Base-by-base conservation (phyloP, 1,140 invertebrate species). In the Carposina sasakii region DNA sequence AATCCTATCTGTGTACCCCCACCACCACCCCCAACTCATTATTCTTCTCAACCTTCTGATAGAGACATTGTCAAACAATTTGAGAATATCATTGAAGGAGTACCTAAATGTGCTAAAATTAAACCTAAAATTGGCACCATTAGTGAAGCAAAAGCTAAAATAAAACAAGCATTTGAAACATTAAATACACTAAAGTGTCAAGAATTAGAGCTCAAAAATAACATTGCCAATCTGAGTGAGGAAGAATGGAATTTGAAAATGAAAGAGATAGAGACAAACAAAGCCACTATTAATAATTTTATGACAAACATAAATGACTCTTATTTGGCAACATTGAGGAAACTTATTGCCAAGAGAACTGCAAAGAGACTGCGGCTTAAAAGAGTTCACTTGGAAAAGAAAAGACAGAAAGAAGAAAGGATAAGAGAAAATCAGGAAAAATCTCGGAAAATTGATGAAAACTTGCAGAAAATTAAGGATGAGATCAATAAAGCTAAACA, bases 401-500 rank as follows among this genome's bases (percentile, higher is more conserved):
- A 81, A 61, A 54, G 63, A 19, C 71, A 86, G 33, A 87, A 87
- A 47, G 60, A 66, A 46, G 55, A 70, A 41, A 70, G 58, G 56
- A 54, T 75, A 60, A 71, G 75, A 59, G 73, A 74, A 62, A 76
- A 55, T 33, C 64, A 69, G 63, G 81, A 76, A 75, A 76, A 66
- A 65, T 86, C 67, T 59, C 76, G 85, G 69, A 82, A 85, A 59
- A 92, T 89, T 64, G 87, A 87, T 87, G 86, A 88, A 65, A 91
- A 85, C 86, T 76, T 87, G 52, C 85, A 73, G 65, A 87, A 84
- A 59, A 87, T 88, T 56, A 85, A 90, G 59, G 88, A 90, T 66
- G 77, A 89, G 41, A 88, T 90, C 23, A 83, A 90, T 44, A 87
- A 82, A 54, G 85, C 85, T 36, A 90, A 91, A 75, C 81, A 87